Conservation (phyloP, 2,888 invertebrate genomes). For the Conomelus anceps region DNA sequence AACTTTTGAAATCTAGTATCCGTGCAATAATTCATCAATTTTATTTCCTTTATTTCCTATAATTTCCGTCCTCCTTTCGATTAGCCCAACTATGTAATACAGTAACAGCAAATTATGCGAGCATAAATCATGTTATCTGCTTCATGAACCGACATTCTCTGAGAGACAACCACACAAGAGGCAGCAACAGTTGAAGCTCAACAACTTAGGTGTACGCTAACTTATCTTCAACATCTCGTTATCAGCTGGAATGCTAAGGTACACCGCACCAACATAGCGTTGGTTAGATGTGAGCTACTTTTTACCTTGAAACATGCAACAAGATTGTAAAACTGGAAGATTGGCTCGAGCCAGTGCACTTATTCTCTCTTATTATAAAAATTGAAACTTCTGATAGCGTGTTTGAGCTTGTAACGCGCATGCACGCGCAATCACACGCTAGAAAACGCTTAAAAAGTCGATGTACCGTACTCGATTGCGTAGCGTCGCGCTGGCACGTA, state of each 20-base stretch:
- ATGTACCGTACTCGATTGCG: neutral
- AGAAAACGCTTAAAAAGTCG: neutral
- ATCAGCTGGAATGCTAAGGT: neutral
- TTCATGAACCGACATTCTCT: too few species aligned
- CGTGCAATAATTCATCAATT: too few species aligned
- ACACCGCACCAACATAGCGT: neutral
- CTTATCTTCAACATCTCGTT: neutral
- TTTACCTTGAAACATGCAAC: neutral
- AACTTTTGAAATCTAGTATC: too few species aligned
- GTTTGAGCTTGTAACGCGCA: neutral
- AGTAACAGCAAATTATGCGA: neutral
- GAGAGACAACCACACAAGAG: too few species aligned
- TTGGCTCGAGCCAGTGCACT: neutral
- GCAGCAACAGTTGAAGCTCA: neutral
- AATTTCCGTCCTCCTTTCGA: too few species aligned
- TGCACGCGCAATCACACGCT: neutral
- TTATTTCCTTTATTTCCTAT: too few species aligned
- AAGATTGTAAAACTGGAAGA: neutral
- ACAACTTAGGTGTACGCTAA: neutral
- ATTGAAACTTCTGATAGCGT: neutral
- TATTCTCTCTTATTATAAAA: neutral
- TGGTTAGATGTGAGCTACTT: neutral
- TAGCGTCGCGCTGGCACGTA: neutral
- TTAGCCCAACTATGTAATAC: neutral
- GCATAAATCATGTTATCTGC: neutral